A percentile compares a stretch with the other conserved stretches of the same genome.
phyloP scores from a whole-genome alignment of 2,888 invertebrate genomes.

The Lutraria lutraria region DNA sequence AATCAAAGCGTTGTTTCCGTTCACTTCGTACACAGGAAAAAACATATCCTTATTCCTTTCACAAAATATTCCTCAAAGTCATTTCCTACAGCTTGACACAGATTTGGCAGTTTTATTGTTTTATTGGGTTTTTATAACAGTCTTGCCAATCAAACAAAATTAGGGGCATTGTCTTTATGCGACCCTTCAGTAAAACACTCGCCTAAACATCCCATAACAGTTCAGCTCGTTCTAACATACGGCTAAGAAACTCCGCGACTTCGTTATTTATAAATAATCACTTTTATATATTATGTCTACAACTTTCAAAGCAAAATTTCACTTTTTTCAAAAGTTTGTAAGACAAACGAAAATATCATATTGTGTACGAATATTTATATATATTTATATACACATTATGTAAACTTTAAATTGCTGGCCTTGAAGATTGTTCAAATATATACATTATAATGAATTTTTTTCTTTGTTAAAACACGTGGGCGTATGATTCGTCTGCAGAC shows the following conservation, averaged over 20 bases:
- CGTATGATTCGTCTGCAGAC: neutral
- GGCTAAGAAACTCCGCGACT: neutral
- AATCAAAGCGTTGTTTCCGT: neutral
- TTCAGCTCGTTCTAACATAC: neutral
- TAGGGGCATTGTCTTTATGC: neutral
- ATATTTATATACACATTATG: constrained; percentile 24
- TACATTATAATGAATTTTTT: constrained; percentile 3
- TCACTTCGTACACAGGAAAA: neutral
- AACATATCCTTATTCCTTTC: neutral
- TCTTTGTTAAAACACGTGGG: neutral
- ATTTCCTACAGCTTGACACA: constrained; percentile 12
- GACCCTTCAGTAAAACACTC: neutral
- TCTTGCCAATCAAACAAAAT: constrained; percentile 7
- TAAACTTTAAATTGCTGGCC: constrained; percentile 21
- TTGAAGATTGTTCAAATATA: constrained; percentile 1
- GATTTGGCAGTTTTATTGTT: constrained; percentile 17
- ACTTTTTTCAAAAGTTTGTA: constrained; percentile 19
- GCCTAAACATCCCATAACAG: neutral
- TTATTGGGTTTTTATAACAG: neutral
- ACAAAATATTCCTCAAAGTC: neutral
- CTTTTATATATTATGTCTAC: neutral
- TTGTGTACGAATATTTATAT: constrained; percentile 1
- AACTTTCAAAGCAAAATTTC: constrained; percentile 22
- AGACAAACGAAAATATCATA: constrained; percentile 22
- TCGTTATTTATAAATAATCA: neutral